These are phyloP conservation scores for Eilema depressum DNA, from an alignment of 2,888 invertebrate genomes.

Conservation along the genomic window DNA sequence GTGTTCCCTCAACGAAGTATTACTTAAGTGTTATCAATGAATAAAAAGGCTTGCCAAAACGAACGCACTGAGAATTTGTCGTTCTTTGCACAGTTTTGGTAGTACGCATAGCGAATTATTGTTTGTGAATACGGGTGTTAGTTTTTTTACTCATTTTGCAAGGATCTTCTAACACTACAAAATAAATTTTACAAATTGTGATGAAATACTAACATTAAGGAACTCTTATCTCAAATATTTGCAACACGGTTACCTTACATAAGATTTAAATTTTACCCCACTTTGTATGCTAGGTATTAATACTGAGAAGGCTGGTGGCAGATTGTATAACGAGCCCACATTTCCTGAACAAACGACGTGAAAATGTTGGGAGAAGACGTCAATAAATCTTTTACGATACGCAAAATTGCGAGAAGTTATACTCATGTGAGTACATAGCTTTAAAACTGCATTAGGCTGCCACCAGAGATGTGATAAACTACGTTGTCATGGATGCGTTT, in stretches of 20 bases:
- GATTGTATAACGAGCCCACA: neutral
- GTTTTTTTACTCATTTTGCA: too few relatives aligned
- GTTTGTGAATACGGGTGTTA: too few relatives aligned
- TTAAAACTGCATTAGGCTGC: neutral
- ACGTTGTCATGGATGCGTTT: too few relatives aligned
- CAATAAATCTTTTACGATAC: constrained; percentile 4
- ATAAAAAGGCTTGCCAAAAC: too few relatives aligned
- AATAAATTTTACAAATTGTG: neutral
- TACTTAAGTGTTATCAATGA: too few relatives aligned
- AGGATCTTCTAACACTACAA: too few relatives aligned
- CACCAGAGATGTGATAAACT: too few relatives aligned
- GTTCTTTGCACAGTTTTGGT: too few relatives aligned
- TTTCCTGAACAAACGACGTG: constrained; percentile 3
- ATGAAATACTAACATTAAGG: neutral
- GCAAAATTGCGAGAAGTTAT: constrained; percentile 1
- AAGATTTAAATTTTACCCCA: neutral
- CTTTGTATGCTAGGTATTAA: constrained; percentile 4
- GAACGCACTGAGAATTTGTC: too few relatives aligned
- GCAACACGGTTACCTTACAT: constrained; percentile 1
- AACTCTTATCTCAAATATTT: neutral
- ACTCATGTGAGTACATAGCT: neutral
- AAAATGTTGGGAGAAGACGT: neutral
- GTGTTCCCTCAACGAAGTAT: too few relatives aligned
- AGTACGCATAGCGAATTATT: too few relatives aligned
- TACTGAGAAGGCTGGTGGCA: neutral